Base-by-base conservation (phyloP, 1,140 invertebrate genomes). In the Parasteatoda tepidariorum region DNA sequence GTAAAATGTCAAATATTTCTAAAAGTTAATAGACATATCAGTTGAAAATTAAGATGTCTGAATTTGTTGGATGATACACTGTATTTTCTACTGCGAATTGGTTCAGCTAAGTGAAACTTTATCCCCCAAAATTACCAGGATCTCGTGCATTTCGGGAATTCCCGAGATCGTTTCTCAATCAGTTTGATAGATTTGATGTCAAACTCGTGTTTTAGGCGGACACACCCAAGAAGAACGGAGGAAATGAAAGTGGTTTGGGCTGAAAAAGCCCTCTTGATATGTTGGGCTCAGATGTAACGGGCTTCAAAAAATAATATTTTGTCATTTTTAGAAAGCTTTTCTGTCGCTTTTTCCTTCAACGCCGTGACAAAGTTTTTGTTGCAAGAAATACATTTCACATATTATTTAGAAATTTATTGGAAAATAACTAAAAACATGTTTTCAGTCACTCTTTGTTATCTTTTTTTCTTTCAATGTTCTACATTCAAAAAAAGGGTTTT, bases 101-200 rank as follows among this genome's bases (percentile, higher is more conserved):
- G 24, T 28, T 24, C 28, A 24, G 34, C 66, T 71, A 74, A 61
- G 34, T 57, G 54, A 74, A 74, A 61, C 55, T 34, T 22, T 61
- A 74, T 74, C 55, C 73, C 73, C 33, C 48, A 34, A 79, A 68
- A 68, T 59, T 79, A 68, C 64, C 48, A 54, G 76, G 62, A 67
- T 79, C 64, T 33, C 26, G 76, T 64, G 38, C 76, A 55, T 79
- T 79, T 68, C 18, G 28, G 28, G 34, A 68, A 57, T 55, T 41
- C 41, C 48, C 22, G 28, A 67, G 61, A 67, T 79, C 76, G 62
- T 79, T 68, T 79, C 64, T 28, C 76, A 79, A 79, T 79, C 76
- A 79, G 30, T 48, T 68, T 79, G 64, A 79, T 79, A 79, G 76
- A 79, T 79, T 26, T 64, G 73, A 64, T 76, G 73, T 76, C 73